phyloP scores from a whole-genome alignment of 2,888 invertebrate genomes.

The Gryllus longicercus region DNA sequence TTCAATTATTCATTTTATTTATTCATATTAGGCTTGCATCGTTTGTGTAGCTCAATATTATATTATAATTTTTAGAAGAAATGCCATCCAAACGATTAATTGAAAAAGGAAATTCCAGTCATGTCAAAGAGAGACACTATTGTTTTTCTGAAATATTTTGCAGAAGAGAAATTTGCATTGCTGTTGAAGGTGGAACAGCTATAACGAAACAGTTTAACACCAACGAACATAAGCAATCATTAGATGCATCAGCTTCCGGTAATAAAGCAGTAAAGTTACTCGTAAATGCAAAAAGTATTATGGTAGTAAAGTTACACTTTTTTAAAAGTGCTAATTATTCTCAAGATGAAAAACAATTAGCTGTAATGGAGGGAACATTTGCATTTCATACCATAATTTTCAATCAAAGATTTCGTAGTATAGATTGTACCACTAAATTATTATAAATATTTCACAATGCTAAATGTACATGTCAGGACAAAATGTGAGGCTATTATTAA shows the following conservation, averaged over 20 bases:
- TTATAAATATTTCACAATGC: background rate
- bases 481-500: slow-evolving; percentile 20
- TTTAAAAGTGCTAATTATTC: slow-evolving; percentile 21
- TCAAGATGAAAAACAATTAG: slow-evolving; percentile 36
- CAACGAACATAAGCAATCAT: slow-evolving; percentile 32
- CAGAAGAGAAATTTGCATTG: slow-evolving; percentile 33
- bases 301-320: no score
- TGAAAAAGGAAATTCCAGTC: slow-evolving; percentile 19
- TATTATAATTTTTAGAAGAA: background rate
- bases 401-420: slow-evolving; percentile 35
- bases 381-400: slow-evolving; percentile 32
- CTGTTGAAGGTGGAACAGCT: slow-evolving; percentile 29
- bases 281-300: no score
- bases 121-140: slow-evolving; percentile 28
- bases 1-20: slow-evolving; percentile 17
- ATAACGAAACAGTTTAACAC: slow-evolving; percentile 23
- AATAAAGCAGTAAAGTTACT: no score
- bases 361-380: slow-evolving; percentile 30
- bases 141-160: slow-evolving; percentile 35
- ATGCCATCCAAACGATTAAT: background rate
- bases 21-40: slow-evolving; percentile 11
- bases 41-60: background rate
- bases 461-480: slow-evolving; percentile 29
- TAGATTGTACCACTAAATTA: slow-evolving; percentile 22
- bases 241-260: slow-evolving; percentile 6